Percentiles rank a stretch among this genome's conserved stretches.
phyloP scores from a whole-genome alignment of 2,888 invertebrate species.

The Heliconius sara region DNA sequence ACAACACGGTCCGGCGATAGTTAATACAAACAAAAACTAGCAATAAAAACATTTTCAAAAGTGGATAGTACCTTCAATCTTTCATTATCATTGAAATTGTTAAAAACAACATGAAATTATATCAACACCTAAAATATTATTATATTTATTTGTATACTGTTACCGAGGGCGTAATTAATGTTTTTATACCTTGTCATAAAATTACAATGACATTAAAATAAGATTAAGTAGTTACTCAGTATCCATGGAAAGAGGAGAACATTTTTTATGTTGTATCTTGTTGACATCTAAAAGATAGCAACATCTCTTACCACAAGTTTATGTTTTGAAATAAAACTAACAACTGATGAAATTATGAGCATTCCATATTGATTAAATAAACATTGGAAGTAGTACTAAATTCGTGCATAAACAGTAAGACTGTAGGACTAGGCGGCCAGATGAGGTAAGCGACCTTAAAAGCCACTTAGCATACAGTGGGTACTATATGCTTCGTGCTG shows the following conservation, averaged over 20 bases:
- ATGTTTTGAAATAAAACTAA: conserved; percentile 18
- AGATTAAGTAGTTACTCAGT: not conserved
- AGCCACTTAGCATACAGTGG: conserved; percentile 75
- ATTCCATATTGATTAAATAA: conserved; percentile 60
- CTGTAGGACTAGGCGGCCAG: conserved; percentile 63
- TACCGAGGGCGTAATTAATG: not conserved
- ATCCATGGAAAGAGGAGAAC: not conserved
- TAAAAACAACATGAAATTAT: not conserved
- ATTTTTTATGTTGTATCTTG: not conserved
- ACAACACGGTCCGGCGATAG: conserved; percentile 42
- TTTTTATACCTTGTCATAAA: not conserved
- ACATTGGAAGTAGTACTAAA: conserved; percentile 61
- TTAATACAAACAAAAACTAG: conserved; percentile 28
- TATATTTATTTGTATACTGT: not conserved
- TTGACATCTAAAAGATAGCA: not conserved
- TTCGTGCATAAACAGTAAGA: conserved; percentile 67
- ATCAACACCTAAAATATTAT: not conserved
- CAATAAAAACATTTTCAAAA: not conserved
- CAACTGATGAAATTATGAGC: conserved; percentile 9
- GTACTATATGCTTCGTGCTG: conserved; percentile 58
- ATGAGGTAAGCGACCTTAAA: conserved; percentile 83
- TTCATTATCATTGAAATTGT: not conserved
- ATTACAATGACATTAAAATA: not conserved
- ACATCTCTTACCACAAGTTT: not conserved
- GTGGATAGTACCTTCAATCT: no score